These are phyloP conservation scores for Sycophaga agraensis DNA, from an alignment of 1,140 invertebrate genomes.

Conservation along the genomic window DNA sequence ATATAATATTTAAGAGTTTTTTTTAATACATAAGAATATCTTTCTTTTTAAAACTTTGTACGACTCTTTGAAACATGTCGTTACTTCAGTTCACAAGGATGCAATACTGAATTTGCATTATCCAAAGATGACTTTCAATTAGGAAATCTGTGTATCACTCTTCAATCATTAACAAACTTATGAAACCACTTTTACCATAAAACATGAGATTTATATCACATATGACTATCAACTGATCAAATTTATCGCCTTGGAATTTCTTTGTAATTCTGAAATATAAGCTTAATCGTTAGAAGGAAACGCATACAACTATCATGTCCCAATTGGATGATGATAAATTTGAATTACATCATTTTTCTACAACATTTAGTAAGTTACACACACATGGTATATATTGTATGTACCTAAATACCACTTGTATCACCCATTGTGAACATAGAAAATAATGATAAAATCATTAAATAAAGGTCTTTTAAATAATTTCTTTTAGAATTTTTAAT, in stretches of 20 bases:
- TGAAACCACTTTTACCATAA: constrained; percentile 8
- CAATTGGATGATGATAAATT: constrained; percentile 4
- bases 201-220: constrained; percentile 2
- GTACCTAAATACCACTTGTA: constrained; percentile 6
- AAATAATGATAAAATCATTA: too few relatives aligned
- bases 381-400: constrained; percentile 9
- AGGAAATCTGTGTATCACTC: constrained; percentile 5
- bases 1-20: constrained; percentile 6
- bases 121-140: constrained; percentile 20
- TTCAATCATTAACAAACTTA: constrained; percentile 17
- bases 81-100: constrained; percentile 15
- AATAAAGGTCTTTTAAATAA: too few relatives aligned
- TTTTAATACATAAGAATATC: constrained; percentile 15
- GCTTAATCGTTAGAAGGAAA: neutral
- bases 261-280: neutral
- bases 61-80: constrained; percentile 15
- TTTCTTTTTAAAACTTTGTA: constrained; percentile 22
- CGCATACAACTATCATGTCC: neutral
- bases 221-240: constrained; percentile 12
- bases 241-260: constrained; percentile 7
- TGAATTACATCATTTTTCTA: neutral
- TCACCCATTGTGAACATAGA: constrained; percentile 25
- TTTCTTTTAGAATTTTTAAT: too few relatives aligned
- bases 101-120: constrained; percentile 3
- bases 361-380: constrained; percentile 20